A percentile compares a stretch with the other conserved stretches of the same genome.
Conservation (phyloP, 2,113 vertebrate species). For the Heterocephalus glaber region DNA sequence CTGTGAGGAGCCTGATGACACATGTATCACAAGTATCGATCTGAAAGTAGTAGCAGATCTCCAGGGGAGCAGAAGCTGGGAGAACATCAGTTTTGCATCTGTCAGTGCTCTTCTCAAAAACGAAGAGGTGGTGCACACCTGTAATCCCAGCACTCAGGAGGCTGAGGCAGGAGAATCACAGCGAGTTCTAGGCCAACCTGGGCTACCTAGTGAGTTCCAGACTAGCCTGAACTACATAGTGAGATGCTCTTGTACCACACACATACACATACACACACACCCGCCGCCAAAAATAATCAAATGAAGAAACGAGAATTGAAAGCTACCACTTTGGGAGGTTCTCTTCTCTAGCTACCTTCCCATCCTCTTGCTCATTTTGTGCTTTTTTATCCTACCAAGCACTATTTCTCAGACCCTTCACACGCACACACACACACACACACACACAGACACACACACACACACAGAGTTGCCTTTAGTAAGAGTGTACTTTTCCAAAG, state of each 20-base stretch:
- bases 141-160: background rate
- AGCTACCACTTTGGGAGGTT: background rate
- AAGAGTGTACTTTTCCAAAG: slow-evolving; percentile 9
- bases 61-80: background rate
- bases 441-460: background rate
- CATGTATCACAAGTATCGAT: background rate
- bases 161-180: background rate
- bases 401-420: background rate
- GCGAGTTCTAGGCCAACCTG: background rate
- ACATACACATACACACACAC: no score
- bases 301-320: background rate
- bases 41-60: background rate
- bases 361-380: background rate
- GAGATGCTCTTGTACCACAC: no score
- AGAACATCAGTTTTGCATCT: background rate
- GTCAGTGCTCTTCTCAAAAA: background rate
- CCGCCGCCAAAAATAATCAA: background rate
- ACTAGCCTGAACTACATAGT: background rate
- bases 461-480: no score
- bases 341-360: background rate
- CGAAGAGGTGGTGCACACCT: background rate
- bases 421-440: accelerated
- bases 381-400: background rate
- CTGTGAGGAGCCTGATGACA: background rate
- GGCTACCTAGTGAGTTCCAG: background rate